These are phyloP conservation scores for Bathynomus jamesi DNA, from an alignment of 1,140 invertebrate genomes.

Conservation along the genomic window DNA sequence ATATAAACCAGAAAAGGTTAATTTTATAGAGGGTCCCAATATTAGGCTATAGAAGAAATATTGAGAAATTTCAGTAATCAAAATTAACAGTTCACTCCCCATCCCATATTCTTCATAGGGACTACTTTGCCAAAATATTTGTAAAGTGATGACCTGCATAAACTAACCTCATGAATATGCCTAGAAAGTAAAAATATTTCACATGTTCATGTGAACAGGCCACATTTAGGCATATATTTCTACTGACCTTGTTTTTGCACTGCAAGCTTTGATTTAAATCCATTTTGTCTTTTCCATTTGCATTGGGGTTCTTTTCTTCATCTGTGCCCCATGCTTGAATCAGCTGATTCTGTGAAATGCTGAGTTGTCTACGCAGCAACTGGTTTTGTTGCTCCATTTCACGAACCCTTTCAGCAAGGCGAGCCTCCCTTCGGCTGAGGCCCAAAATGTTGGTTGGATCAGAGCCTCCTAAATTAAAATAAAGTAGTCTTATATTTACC, in stretches of 20 bases:
- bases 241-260: constrained; percentile 8
- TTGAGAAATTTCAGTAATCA: too few relatives aligned
- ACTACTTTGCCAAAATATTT: too few relatives aligned
- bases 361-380: constrained; percentile 47
- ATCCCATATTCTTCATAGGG: too few relatives aligned
- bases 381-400: constrained; percentile 52
- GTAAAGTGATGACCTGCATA: too few relatives aligned
- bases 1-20: too few relatives aligned
- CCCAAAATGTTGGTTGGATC: constrained; percentile 44
- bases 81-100: too few relatives aligned
- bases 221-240: background rate
- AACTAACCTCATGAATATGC: too few relatives aligned
- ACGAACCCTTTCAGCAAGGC: constrained; percentile 47
- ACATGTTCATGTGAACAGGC: background rate
- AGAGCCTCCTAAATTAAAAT: constrained; percentile 4
- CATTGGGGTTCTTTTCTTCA: constrained; percentile 32
- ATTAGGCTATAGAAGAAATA: too few relatives aligned
- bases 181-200: too few relatives aligned
- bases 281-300: constrained; percentile 6
- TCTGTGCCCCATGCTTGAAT: constrained; percentile 43
- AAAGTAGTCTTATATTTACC: background rate
- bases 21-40: too few relatives aligned
- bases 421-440: constrained; percentile 46
- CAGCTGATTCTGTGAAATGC: constrained; percentile 48
- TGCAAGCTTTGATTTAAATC: background rate